A percentile compares a stretch with the other conserved stretches of the same genome.
Conservation (phyloP, 2,888 invertebrate species). For the Microplitis deprimator region DNA sequence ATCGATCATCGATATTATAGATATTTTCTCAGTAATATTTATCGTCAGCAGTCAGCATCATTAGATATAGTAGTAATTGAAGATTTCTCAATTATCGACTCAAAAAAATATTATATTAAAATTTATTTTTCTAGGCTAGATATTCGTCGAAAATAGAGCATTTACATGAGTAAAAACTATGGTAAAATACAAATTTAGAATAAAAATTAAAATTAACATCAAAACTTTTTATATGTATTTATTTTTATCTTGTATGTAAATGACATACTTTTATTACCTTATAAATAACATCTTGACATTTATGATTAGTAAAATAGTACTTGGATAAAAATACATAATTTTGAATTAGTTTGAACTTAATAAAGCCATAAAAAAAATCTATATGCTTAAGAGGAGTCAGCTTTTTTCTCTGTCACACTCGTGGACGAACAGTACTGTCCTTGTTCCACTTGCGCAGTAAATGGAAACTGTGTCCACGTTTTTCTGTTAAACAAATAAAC, state of each 20-base stretch:
- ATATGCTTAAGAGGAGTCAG: too few species aligned
- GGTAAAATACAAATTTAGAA: background rate
- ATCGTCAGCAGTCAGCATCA: constrained; percentile 8
- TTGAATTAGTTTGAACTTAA: background rate
- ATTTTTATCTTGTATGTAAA: background rate
- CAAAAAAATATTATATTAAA: background rate
- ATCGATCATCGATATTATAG: constrained; percentile 32
- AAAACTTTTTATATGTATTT: constrained; percentile 3
- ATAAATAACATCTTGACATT: background rate
- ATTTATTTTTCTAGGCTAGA: too few species aligned
- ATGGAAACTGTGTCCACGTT: too few species aligned
- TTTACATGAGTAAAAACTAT: too few species aligned
- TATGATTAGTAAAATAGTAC: background rate
- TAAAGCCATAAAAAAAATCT: background rate
- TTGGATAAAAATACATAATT: background rate
- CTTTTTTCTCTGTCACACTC: too few species aligned
- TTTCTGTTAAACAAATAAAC: too few species aligned
- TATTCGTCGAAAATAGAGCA: too few species aligned
- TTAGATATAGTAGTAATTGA: background rate
- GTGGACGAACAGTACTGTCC: too few species aligned
- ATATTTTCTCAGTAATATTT: constrained; percentile 3
- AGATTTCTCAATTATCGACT: constrained; percentile 36
- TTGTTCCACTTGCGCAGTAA: too few species aligned
- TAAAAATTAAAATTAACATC: constrained; percentile 1
- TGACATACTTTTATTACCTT: background rate